Evolutionary conservation across 2,113 vertebrate genomes (phyloP).

Genomic region (Carassius auratus): DNA sequence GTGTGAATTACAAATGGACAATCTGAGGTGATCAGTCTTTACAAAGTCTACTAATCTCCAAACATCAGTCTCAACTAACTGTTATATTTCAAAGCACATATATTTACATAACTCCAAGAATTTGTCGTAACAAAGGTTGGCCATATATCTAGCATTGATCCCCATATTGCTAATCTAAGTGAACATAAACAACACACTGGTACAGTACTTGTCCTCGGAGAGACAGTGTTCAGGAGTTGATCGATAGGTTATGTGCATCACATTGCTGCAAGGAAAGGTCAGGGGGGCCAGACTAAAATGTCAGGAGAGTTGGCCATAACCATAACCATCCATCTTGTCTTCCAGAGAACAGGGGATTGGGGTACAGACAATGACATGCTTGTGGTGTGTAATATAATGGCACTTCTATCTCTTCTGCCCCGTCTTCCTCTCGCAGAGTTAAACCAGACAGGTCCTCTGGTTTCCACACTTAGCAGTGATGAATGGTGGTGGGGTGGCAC

Average conservation of each 20-base stretch:
- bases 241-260: constrained; percentile 65
- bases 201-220: constrained; percentile 10
- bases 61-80: not conserved
- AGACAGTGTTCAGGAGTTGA: constrained; percentile 55
- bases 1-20: not conserved
- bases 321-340: constrained; percentile 69
- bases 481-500: not conserved
- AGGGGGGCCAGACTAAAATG: constrained; percentile 59
- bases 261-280: constrained; percentile 63
- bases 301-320: constrained; percentile 60
- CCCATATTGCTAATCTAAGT: constrained; percentile 6
- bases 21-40: not conserved
- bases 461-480: not conserved
- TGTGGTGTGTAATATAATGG: constrained; percentile 12
- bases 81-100: not conserved
- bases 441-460: not conserved
- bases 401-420: not conserved
- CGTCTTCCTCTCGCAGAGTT: not conserved
- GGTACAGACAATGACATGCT: constrained; percentile 23
- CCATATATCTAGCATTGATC: constrained; percentile 8
- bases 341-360: constrained; percentile 28
- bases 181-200: constrained; percentile 28
- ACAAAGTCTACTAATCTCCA: constrained; percentile 1
- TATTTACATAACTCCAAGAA: constrained; percentile 2
- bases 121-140: not conserved